Evolutionary conservation across 2,888 invertebrate species (phyloP).

Genomic region (Eledona agricola): DNA sequence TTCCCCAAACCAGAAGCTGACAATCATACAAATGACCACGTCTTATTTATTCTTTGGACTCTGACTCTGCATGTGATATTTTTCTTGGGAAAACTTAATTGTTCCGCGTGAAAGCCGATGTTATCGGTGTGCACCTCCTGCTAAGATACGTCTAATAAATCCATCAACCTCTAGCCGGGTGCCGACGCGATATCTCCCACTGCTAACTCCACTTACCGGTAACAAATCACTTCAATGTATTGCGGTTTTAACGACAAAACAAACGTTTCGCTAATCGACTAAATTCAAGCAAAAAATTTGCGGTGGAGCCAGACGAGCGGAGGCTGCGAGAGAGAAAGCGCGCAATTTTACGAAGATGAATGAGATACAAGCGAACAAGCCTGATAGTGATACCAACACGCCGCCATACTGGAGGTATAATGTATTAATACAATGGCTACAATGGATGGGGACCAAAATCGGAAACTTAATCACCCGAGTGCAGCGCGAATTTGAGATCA

Average conservation of each 20-base stretch:
- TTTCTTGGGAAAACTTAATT: slow-evolving; percentile 18
- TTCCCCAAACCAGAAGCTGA: too few species aligned
- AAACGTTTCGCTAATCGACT: slow-evolving; percentile 18
- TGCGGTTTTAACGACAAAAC: slow-evolving; percentile 27
- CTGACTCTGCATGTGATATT: too few species aligned
- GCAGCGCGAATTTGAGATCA: too few species aligned
- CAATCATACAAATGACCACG: too few species aligned
- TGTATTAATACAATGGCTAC: too few species aligned
- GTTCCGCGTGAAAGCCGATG: slow-evolving; percentile 25
- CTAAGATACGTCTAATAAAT: slow-evolving; percentile 39
- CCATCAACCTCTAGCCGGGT: slow-evolving; percentile 34
- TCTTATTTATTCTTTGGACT: too few species aligned
- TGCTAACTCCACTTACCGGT: slow-evolving; percentile 31
- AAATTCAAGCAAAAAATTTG: not conserved
- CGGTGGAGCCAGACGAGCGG: not conserved
- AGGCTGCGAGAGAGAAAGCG: not conserved
- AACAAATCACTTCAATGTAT: slow-evolving; percentile 36
- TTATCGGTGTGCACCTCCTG: slow-evolving; percentile 34
- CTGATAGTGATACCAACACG: slow-evolving; percentile 14
- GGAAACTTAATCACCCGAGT: too few species aligned
- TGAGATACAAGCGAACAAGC: slow-evolving; percentile 15
- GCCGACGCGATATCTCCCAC: slow-evolving; percentile 38
- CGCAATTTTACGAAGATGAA: slow-evolving; percentile 14
- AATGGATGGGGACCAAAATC: too few species aligned
- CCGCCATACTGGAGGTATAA: slow-evolving; percentile 16